These are phyloP conservation scores for Cerastis rubricosa DNA, from an alignment of 2,888 invertebrate species.

Conservation along the genomic window DNA sequence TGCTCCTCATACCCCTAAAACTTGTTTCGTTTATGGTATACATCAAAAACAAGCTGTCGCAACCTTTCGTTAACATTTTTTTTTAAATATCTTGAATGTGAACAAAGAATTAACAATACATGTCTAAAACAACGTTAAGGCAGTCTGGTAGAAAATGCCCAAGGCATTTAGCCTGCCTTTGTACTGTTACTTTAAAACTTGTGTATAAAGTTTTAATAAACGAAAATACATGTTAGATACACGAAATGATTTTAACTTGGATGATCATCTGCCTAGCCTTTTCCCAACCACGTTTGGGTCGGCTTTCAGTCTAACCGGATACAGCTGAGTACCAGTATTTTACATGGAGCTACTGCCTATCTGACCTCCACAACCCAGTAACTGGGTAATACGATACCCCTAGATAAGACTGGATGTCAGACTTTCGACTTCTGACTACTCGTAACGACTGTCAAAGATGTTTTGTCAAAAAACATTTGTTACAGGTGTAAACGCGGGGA, in stretches of 20 bases:
- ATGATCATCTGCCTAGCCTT: too few relatives aligned
- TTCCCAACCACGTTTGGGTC: too few relatives aligned
- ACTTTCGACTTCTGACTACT: too few relatives aligned
- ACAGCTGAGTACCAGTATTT: too few relatives aligned
- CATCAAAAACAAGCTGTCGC: neutral
- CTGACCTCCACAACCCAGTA: too few relatives aligned
- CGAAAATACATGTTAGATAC: neutral
- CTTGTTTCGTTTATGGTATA: neutral
- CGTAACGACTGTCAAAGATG: too few relatives aligned
- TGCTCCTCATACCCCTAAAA: too few relatives aligned
- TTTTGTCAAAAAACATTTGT: neutral
- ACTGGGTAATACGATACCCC: too few relatives aligned
- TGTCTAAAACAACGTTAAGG: neutral
- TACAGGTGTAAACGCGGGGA: neutral
- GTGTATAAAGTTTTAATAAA: neutral
- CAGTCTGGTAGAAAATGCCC: neutral
- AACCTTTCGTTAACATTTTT: neutral
- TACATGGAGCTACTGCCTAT: too few relatives aligned
- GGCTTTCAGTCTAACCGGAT: too few relatives aligned
- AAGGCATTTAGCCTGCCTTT: neutral
- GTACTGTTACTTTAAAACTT: neutral
- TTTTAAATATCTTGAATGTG: neutral
- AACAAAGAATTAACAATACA: neutral
- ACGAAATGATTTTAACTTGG: neutral
- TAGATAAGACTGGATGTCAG: too few relatives aligned